Evolutionary conservation across 2,888 invertebrate species (phyloP), one percentile per base, ranked within the genome.

Genomic region (Alviniconcha strummeri): DNA sequence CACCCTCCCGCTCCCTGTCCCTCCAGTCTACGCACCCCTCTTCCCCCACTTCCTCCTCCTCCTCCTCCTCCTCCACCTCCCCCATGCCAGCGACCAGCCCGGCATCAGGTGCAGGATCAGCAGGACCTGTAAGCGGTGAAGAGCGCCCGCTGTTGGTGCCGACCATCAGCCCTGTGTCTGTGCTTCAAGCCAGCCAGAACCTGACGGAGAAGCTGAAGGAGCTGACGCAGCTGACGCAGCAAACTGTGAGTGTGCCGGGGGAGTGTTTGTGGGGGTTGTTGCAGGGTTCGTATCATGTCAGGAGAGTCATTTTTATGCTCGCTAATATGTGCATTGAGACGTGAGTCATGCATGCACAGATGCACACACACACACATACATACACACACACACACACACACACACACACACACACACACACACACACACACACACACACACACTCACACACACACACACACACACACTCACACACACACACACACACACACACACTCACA

Each of bases 111-210:
- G 13, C 8, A 8, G 60, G 60, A 13, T 60, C 60, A 13, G 36
- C 36, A 3, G 55, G 17, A 11, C 15, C 9, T 8, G 56, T 15
- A 17, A n/a, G 56, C n/a, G 52, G 79, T 8, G 19, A 67, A 13
- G 79, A 36, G 52, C 64, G 19, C 13, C 79, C 64, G 6, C 7
- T 52, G 67, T 56, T 57, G n/a, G 71, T 67, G 76, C 84, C 80
- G 52, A 77, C 69, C 76, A 78, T 87, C 83, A 96, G 96, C 91
- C 96, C 96, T 36, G 95, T 96, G 90, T 96, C 97, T 80, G 95
- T 98, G 76, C 96, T 97, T 87, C 97, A 98, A 94, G 98, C 98
- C 15, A 97, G 97, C 54, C 96, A 97, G 90, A 98, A 97, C 94
- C 95, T 98, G 88, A 98, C 98, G 83, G 97, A 97, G 94, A 98